Evolutionary conservation across 2,797 vertebrate genomes (phyloP), one percentile per base, ranked within the genome.

Genomic region (Parauchenoglanis punctatus): DNA sequence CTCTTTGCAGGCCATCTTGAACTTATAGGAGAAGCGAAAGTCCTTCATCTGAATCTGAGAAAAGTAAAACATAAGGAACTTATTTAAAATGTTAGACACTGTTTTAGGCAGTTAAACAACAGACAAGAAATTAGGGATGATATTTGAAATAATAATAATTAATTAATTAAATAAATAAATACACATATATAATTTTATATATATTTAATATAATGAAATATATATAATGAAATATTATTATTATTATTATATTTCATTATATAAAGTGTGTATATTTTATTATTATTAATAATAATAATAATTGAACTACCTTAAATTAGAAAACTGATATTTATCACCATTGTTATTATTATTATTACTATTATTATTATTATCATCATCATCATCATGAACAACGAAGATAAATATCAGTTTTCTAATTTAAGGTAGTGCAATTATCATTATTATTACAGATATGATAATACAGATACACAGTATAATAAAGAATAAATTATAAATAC

Each of bases 1-100:
- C 87, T 99, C 98, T 92, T 99, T 99, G 94, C 98, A 99, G 78
- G 98, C 98, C 88, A 98, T 99, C 95, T 99, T 99, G 91, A 99
- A 99, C 93, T 99, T 99, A 94, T 99, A 99, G 0, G 98, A 99
- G 92, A 99, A 99, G 23, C 98, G 95, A 88, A 99, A 99, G 92
- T 99, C 98, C 94, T 99, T 99, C 95, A 99, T 98, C 90, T 99
- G 98, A 87, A 99, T 95, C 98, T 99, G 91, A n/a, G 7, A 0
- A 56, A 85, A 4, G 25, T 5, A 56, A 72, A 46, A 76, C 15
- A 31, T 0, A 58, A 87, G 25, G 0, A 25, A 17, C 11, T 31
- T 31, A 20, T 20, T 54, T 28, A 7, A 40, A 40, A 54, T 56
- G 15, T 31, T 31, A 13, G 20, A 31, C n/a, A 31, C 13, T 5